Percentiles rank a stretch among this genome's conserved stretches.
These are phyloP conservation scores for Myopa tessellatipennis DNA, from an alignment of 2,888 invertebrate species.

Conservation along the genomic window DNA sequence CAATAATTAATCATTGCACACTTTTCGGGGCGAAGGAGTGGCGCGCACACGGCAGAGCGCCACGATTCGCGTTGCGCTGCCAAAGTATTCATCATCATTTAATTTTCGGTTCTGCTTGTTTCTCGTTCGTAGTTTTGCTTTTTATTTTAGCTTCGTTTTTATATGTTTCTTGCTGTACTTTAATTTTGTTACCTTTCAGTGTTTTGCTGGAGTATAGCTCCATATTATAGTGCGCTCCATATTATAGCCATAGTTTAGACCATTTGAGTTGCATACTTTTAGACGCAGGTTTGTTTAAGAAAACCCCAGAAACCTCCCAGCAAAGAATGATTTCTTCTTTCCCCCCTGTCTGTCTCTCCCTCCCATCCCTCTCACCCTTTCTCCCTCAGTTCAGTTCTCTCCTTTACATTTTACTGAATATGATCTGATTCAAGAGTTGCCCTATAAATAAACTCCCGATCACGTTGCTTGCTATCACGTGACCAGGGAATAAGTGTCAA, in stretches of 20 bases:
- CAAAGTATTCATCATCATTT: constrained; percentile 29
- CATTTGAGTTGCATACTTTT: constrained; percentile 8
- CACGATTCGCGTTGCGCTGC: background rate
- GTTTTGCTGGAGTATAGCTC: background rate
- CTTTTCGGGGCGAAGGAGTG: constrained; percentile 11
- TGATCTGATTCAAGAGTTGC: too few species aligned
- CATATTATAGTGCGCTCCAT: background rate
- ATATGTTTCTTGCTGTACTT: background rate
- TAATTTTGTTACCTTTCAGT: background rate
- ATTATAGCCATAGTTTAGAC: background rate
- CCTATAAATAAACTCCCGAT: background rate
- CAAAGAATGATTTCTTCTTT: too few species aligned
- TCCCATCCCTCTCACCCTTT: too few species aligned
- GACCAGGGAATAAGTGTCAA: constrained; percentile 25
- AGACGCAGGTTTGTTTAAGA: background rate
- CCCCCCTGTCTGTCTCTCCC: too few species aligned
- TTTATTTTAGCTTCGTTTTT: background rate
- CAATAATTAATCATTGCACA: constrained; percentile 41
- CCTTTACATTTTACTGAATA: too few species aligned
- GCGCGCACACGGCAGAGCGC: background rate
- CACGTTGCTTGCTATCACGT: background rate
- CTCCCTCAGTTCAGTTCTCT: too few species aligned
- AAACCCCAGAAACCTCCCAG: too few species aligned
- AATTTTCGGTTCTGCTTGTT: background rate
- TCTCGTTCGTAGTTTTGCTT: background rate